Evolutionary conservation across 1,140 invertebrate species (phyloP).

Genomic region (Dendroctonus ponderosae): DNA sequence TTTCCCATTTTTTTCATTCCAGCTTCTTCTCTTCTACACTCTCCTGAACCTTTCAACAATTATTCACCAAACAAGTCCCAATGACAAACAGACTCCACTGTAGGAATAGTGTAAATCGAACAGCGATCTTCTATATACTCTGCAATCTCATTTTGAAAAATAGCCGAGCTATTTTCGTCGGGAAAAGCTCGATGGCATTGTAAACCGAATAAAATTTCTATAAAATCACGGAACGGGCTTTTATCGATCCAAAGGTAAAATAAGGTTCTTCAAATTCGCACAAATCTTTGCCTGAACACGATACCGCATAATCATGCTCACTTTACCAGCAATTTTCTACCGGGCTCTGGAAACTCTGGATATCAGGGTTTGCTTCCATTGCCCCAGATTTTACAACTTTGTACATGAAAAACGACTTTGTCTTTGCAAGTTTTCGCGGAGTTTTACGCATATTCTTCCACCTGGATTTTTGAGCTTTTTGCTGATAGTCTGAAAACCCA

Average conservation of each 20-base stretch:
- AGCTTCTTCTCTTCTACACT: no score
- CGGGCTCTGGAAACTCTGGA: no score
- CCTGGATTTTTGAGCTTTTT: no score
- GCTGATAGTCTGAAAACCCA: no score
- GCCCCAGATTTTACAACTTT: neutral
- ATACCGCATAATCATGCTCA: constrained; percentile 8
- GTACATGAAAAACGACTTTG: neutral
- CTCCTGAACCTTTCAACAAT: no score
- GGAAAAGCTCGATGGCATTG: constrained; percentile 25
- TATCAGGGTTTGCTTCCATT: neutral
- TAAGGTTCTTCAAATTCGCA: constrained; percentile 27
- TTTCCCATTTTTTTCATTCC: no score
- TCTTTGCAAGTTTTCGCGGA: no score
- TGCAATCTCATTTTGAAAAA: constrained; percentile 28
- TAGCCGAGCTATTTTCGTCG: constrained; percentile 25
- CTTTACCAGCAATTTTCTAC: neutral
- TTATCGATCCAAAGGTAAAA: constrained; percentile 30
- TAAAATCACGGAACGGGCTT: constrained; percentile 25
- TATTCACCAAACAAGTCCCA: no score
- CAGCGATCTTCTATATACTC: no score
- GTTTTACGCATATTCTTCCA: no score
- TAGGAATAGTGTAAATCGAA: no score
- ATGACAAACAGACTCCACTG: no score
- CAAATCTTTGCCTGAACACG: constrained; percentile 9
- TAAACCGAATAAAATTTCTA: constrained; percentile 35